Base-by-base conservation (phyloP, 92 coral and sea anemone species). In the Pocillopora meandrina region DNA sequence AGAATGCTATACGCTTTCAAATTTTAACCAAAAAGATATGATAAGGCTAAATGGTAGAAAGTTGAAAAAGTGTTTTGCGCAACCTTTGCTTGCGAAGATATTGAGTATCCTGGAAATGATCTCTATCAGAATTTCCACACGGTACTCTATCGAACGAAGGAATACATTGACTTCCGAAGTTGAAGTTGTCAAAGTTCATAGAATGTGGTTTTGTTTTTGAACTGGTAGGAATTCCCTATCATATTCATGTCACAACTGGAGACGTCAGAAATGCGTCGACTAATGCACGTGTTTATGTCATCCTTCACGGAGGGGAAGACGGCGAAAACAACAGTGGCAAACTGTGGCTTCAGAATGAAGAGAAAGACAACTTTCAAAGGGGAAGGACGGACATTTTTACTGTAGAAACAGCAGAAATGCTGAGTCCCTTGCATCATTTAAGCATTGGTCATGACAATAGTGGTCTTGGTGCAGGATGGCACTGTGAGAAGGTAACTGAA, bases 391-490 rank as follows among this genome's bases (percentile, higher is more conserved):
- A 94, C 81, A 96, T 94, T 33, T 94, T 96, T 72, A 77, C 84
- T 10, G 95, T 94, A 35, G 98, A 96, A 79, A 96, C 95, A 20
- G 82, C 93, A 13, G 92, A 89, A 70, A 89, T 95, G 93, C 80
- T 96, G 61, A 94, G 98, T 91, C 98, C 98, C 2, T 82, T 96
- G 61, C 98, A 96, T 87, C 98, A 96, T 67, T 90, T 96, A 71
- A 94, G 98, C 58, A 84, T 96, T 68, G 98, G 98, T 11, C 98
- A 96, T 87, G 99, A 96, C 85, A 96, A 96, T 78, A 82, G 93
- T 73, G 99, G 98, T 57, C 81, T 96, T 49, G 99, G 99, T 15
- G 94, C 99, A 61, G 98, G 98, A 5, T 96, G 94, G 94, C 85
- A 84, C 89, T 94, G 95, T 56, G 97, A 96, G 61, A 93, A 89